Base-by-base conservation (phyloP, 30 jellyfish, hydroid and myxozoan genomes). In the Sanderia malayensis region DNA sequence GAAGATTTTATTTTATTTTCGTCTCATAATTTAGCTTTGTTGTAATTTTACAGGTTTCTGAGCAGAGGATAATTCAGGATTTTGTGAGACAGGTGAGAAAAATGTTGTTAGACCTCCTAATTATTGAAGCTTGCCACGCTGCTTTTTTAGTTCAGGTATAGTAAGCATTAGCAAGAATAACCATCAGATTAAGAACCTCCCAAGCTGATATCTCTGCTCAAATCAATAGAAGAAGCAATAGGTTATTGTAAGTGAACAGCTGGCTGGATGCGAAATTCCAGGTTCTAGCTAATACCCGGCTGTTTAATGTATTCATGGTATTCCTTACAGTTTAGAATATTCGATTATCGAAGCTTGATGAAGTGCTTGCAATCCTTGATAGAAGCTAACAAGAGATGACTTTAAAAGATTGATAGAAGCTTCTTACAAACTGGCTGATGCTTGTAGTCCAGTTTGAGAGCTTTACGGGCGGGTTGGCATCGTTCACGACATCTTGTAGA, bases 31-130 rank as follows among this genome's bases (percentile, higher is more conserved):
- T 15, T 41, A 41, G 15, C 55, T 15, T 6, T 41, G 8, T 6
- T 41, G 55, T 41, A 41, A 41, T 10, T 33, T 65, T 33, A n/a
- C 37, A 81, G 93, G 93, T 81, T 0, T 81, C 93, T 28, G 88
- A 83, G 61, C 93, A 77, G 33, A 32, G 96, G 47, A 86, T 86
- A 41, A 52, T 86, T 31, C 79, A 70, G 41, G 96, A 86, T 55
- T 88, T 88, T 31, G 85, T 74, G 41, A 74, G 95, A 41, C 97
- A 88, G 83, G 97, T 88, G 71, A 37, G 52, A 4, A 59, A 8
- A 2, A 4, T 28, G 3, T 28, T 10, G 7, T 10, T 10, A 27
- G 18, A 6, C 20, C 7, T 9, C 26, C 7, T 15, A 11, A 23
- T 7, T 61, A 10, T 6, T 15, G 55, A 61, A 20, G 32, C 45